Evolutionary conservation across 1,140 invertebrate species (phyloP).

Genomic region (Pomacea maculata): DNA sequence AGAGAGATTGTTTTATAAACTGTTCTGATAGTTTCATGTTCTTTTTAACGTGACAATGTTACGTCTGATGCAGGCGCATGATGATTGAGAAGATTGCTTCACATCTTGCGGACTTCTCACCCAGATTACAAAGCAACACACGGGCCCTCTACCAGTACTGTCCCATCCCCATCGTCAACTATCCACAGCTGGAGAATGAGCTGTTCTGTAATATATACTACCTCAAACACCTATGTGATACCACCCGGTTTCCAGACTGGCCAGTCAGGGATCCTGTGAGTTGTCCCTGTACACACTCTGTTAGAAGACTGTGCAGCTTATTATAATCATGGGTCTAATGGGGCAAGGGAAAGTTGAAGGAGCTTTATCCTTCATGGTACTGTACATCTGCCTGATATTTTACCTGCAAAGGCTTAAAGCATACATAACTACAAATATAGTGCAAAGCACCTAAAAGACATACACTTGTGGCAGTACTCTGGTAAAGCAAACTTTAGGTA

Average conservation of each 20-base stretch:
- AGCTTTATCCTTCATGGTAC: no score
- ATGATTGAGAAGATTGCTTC: constrained; percentile 96
- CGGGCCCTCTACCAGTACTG: constrained; percentile 96
- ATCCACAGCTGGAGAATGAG: constrained; percentile 95
- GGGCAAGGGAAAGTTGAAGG: no score
- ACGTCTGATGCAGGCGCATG: constrained; percentile 74
- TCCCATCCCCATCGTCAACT: constrained; percentile 93
- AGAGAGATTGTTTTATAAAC: neutral
- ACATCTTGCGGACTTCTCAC: constrained; percentile 97
- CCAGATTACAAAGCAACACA: constrained; percentile 90
- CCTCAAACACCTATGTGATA: constrained; percentile 94
- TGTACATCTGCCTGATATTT: no score
- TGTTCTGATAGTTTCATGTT: neutral
- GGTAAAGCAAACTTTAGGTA: no score
- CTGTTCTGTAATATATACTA: constrained; percentile 99
- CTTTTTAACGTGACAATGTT: neutral
- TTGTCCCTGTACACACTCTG: neutral
- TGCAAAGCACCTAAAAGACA: no score
- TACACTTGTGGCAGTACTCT: no score
- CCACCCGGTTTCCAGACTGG: constrained; percentile 91
- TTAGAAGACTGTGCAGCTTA: no score
- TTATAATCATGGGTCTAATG: no score
- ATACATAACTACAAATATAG: no score
- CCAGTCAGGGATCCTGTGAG: constrained; percentile 92
- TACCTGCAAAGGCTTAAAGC: no score